Percentiles rank a stretch among this genome's conserved stretches.
Evolutionary conservation across 2,113 vertebrate genomes (phyloP).

Genomic region (Proteles cristata): DNA sequence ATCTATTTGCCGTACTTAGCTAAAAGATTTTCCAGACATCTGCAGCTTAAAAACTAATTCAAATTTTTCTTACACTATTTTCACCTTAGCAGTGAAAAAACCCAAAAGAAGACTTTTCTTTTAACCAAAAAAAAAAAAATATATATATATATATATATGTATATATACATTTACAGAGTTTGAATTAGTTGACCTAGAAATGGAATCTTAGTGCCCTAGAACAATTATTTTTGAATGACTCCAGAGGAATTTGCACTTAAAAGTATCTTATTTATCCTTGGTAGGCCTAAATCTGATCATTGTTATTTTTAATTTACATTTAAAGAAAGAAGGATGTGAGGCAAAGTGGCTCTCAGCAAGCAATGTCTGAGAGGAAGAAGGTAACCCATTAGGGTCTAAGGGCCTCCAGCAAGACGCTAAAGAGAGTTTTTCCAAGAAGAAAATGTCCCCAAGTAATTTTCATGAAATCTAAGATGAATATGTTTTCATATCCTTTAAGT

Average conservation of each 20-base stretch:
- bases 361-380: not conserved
- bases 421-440: not conserved
- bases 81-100: not conserved
- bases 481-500: not conserved
- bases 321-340: not conserved
- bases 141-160: not conserved
- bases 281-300: not conserved
- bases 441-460: not conserved
- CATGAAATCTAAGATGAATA: not conserved
- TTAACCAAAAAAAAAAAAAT: not conserved
- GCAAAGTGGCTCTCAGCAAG: not conserved
- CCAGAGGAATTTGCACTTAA: not conserved
- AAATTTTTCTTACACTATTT: slow-evolving; percentile 25
- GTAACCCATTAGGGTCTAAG: not conserved
- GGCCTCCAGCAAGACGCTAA: not conserved
- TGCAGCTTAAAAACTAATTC: slow-evolving; percentile 49
- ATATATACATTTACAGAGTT: not conserved
- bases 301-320: not conserved
- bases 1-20: slow-evolving; percentile 28
- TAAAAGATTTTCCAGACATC: slow-evolving; percentile 38
- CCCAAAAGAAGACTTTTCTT: no score
- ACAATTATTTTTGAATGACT: not conserved
- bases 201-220: not conserved
- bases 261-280: not conserved
- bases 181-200: not conserved